phyloP scores from a whole-genome alignment of 2,113 vertebrate species.

The Podocnemis expansa region DNA sequence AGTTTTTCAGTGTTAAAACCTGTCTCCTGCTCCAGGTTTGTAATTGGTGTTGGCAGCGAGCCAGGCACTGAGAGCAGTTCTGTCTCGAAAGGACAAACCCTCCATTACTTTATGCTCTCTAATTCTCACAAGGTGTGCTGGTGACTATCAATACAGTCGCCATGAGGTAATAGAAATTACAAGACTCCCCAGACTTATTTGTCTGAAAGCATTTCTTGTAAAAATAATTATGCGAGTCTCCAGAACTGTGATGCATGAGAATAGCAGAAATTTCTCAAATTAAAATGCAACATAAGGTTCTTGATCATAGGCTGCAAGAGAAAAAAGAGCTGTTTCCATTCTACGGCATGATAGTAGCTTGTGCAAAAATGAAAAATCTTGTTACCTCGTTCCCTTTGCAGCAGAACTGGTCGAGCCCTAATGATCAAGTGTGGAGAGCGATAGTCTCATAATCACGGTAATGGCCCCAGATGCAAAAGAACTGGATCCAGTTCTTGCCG shows the following conservation, averaged over 20 bases:
- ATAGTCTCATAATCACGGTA: neutral
- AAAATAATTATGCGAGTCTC: slow-evolving; percentile 66
- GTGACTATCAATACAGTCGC: slow-evolving; percentile 62
- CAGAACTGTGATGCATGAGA: neutral
- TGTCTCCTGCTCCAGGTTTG: slow-evolving; percentile 54
- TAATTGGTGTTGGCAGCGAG: slow-evolving; percentile 61
- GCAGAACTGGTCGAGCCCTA: neutral
- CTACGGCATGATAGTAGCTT: neutral
- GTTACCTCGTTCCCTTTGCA: neutral
- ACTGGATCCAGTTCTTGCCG: neutral
- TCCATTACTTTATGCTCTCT: slow-evolving; percentile 58
- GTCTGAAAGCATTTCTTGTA: slow-evolving; percentile 72
- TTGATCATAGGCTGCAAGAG: neutral
- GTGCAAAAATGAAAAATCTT: neutral
- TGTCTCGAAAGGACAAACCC: slow-evolving; percentile 65
- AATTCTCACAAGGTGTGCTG: slow-evolving; percentile 70
- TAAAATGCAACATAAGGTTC: slow-evolving; percentile 49
- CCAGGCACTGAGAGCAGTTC: slow-evolving; percentile 22
- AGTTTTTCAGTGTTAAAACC: slow-evolving; percentile 26
- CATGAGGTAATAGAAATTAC: slow-evolving; percentile 71
- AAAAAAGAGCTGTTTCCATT: neutral
- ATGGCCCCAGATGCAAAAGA: neutral
- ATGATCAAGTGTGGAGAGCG: neutral
- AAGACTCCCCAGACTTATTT: slow-evolving; percentile 72
- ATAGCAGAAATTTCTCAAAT: slow-evolving; percentile 49